phyloP scores from a whole-genome alignment of 2,888 invertebrate genomes.

The Morinoia aosen region DNA sequence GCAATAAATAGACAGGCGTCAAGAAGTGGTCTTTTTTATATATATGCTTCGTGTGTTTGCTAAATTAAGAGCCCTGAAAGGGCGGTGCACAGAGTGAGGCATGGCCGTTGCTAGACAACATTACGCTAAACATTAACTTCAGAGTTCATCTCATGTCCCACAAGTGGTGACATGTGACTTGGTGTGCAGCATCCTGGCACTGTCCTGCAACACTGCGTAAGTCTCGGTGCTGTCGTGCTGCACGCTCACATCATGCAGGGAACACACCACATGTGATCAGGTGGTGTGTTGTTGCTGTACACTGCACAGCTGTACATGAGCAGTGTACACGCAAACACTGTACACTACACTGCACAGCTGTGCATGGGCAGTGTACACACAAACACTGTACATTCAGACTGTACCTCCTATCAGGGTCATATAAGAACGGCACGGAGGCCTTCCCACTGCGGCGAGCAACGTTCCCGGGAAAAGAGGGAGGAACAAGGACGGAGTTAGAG shows the following conservation, averaged over 20 bases:
- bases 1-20: neutral
- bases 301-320: neutral
- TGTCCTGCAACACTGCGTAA: neutral
- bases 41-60: neutral
- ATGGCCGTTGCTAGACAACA: neutral
- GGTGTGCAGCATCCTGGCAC: neutral
- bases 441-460: neutral
- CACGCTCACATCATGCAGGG: neutral
- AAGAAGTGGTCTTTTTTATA: neutral
- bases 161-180: neutral
- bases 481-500: neutral
- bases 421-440: conserved; percentile 17
- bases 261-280: neutral
- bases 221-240: neutral
- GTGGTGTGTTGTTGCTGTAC: neutral
- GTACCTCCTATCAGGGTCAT: conserved; percentile 36
- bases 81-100: neutral
- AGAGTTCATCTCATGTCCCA: neutral
- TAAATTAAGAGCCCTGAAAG: neutral
- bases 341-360: neutral
- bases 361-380: neutral
- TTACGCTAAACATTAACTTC: neutral
- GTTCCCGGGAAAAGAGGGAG: neutral
- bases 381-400: neutral
- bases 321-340: neutral